Conservation (phyloP, 2,888 invertebrate genomes). For the Dorcus hopei region DNA sequence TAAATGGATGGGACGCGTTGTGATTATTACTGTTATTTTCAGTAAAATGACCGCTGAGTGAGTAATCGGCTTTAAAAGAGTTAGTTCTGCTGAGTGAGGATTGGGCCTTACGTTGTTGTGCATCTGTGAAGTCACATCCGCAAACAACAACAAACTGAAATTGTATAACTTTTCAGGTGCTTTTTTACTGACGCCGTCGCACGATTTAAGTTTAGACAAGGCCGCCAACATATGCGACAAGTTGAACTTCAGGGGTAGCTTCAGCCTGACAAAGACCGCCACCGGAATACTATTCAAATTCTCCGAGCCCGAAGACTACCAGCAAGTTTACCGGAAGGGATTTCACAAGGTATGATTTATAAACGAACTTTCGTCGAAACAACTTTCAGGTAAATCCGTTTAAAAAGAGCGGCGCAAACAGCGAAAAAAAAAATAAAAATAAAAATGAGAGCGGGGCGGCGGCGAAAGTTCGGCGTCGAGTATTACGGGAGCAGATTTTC, state of each 20-base stretch:
- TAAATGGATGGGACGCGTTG: no score
- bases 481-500: neutral
- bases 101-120: no score
- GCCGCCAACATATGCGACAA: constrained; percentile 84
- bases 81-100: no score
- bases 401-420: neutral
- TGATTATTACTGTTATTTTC: no score
- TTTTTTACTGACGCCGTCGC: constrained; percentile 80
- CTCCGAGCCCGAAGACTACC: constrained; percentile 82
- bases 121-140: no score
- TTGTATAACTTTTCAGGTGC: constrained; percentile 54
- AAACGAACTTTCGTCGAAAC: neutral
- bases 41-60: no score
- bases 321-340: constrained; percentile 81
- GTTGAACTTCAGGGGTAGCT: constrained; percentile 83
- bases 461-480: neutral
- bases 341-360: constrained; percentile 57
- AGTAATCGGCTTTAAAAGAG: no score
- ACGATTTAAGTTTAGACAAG: constrained; percentile 82
- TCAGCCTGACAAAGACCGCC: constrained; percentile 82
- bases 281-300: constrained; percentile 87
- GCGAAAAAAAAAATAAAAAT: neutral
- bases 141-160: no score
- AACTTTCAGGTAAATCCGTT: neutral
- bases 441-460: neutral